These are phyloP conservation scores for Prunella himalayana DNA, from an alignment of 2,113 vertebrate species.

Conservation along the genomic window DNA sequence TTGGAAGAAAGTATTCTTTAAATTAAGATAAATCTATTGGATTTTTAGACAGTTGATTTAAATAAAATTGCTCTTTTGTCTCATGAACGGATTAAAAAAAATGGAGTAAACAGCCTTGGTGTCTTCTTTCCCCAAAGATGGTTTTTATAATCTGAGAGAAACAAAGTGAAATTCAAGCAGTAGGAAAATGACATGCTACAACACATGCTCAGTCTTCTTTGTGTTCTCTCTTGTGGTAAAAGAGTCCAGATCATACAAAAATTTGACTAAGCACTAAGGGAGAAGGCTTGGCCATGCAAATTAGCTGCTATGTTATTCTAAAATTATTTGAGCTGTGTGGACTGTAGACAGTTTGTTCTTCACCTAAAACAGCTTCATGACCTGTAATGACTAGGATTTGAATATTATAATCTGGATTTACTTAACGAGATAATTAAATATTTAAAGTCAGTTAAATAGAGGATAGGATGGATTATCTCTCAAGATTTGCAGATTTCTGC, in stretches of 20 bases:
- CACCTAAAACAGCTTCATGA: slow-evolving; percentile 10
- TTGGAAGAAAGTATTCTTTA: background rate
- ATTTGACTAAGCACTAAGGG: background rate
- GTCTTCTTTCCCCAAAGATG: background rate
- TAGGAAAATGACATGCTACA: background rate
- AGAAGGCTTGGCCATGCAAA: background rate
- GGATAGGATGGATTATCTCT: slow-evolving; percentile 21
- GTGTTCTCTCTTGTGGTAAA: background rate
- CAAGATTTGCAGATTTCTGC: slow-evolving; percentile 1
- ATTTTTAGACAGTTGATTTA: background rate
- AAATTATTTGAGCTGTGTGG: background rate
- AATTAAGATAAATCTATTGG: background rate
- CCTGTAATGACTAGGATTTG: slow-evolving; percentile 25
- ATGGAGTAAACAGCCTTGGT: background rate
- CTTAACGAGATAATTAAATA: slow-evolving; percentile 71
- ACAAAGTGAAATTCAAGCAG: background rate
- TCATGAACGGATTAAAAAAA: background rate
- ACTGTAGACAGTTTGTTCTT: background rate
- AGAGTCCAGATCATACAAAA: background rate
- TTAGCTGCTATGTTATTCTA: background rate
- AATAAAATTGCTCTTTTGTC: background rate
- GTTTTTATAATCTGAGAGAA: background rate
- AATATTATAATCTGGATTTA: slow-evolving; percentile 64
- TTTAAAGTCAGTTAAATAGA: slow-evolving; percentile 52
- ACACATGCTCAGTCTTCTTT: background rate